A percentile compares a stretch with the other conserved stretches of the same genome.
Conservation (phyloP, 1,140 invertebrate species). For the Tetramorium parvispinum region DNA sequence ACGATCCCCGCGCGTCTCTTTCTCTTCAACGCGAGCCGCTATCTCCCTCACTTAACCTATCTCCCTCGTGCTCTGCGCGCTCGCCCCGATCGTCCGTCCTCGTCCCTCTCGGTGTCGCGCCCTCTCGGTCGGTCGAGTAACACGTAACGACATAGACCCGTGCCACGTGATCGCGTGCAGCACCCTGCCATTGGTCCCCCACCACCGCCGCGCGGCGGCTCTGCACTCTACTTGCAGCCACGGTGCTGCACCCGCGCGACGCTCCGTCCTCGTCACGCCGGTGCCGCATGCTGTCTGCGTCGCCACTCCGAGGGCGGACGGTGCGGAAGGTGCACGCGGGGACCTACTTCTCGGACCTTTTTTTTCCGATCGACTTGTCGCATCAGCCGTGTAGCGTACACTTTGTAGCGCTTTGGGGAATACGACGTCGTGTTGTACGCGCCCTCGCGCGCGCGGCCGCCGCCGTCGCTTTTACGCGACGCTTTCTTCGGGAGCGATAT, state of each 20-base stretch:
- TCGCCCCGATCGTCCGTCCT: neutral
- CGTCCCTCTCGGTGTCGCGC: slow-evolving; percentile 11
- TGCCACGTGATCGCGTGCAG: slow-evolving; percentile 45
- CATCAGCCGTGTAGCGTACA: neutral
- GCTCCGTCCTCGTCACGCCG: neutral
- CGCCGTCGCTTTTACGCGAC: neutral
- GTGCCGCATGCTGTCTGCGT: neutral
- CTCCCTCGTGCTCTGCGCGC: slow-evolving; percentile 34
- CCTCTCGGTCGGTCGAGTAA: neutral
- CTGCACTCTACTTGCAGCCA: neutral
- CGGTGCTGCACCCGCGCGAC: neutral
- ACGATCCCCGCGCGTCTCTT: slow-evolving; percentile 3
- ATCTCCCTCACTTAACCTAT: slow-evolving; percentile 50
- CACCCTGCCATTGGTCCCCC: slow-evolving; percentile 43
- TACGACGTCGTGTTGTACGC: neutral
- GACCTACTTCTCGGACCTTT: neutral
- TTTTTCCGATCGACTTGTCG: slow-evolving; percentile 17
- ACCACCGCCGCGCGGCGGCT: neutral
- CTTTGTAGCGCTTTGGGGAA: slow-evolving; percentile 6
- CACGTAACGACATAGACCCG: neutral
- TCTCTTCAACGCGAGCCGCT: neutral
- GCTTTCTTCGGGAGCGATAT: neutral
- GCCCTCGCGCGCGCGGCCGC: neutral
- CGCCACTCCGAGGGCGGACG: neutral
- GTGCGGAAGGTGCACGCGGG: neutral